A percentile compares a stretch with the other conserved stretches of the same genome.
Conservation (phyloP, 1,140 invertebrate species). For the Venturia canescens region DNA sequence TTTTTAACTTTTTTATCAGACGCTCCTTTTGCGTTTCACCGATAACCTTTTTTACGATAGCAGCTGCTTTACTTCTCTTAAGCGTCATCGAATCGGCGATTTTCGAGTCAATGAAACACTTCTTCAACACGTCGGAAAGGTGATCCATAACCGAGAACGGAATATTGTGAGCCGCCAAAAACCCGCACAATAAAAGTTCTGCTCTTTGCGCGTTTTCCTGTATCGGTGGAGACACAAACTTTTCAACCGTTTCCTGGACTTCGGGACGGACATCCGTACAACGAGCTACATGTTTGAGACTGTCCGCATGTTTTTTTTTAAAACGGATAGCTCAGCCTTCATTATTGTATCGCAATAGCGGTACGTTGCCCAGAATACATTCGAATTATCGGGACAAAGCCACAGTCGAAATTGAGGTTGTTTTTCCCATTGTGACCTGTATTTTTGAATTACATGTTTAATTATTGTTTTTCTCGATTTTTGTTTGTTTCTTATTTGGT, state of each 20-base stretch:
- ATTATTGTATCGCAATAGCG: neutral
- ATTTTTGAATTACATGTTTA: neutral
- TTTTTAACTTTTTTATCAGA: conserved; percentile 50
- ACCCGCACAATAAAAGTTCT: conserved; percentile 40
- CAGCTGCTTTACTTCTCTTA: conserved; percentile 49
- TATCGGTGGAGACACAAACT: neutral
- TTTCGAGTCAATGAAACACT: conserved; percentile 46
- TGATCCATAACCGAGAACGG: conserved; percentile 43
- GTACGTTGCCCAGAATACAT: neutral
- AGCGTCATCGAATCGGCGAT: conserved; percentile 41
- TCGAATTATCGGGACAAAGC: neutral
- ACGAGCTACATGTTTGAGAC: neutral
- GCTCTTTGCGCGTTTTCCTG: conserved; percentile 34
- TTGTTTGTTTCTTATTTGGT: neutral
- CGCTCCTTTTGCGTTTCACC: conserved; percentile 50
- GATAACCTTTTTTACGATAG: conserved; percentile 57
- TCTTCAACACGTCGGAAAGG: conserved; percentile 34
- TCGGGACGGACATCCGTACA: neutral
- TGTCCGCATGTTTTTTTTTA: neutral
- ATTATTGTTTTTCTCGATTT: conserved; percentile 4
- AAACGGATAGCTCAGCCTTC: neutral
- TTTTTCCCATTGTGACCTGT: conserved; percentile 8
- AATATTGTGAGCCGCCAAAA: conserved; percentile 45
- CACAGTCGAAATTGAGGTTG: neutral
- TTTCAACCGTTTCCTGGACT: neutral